phyloP scores from a whole-genome alignment of 1,140 invertebrate species.

The Eciton burchellii region DNA sequence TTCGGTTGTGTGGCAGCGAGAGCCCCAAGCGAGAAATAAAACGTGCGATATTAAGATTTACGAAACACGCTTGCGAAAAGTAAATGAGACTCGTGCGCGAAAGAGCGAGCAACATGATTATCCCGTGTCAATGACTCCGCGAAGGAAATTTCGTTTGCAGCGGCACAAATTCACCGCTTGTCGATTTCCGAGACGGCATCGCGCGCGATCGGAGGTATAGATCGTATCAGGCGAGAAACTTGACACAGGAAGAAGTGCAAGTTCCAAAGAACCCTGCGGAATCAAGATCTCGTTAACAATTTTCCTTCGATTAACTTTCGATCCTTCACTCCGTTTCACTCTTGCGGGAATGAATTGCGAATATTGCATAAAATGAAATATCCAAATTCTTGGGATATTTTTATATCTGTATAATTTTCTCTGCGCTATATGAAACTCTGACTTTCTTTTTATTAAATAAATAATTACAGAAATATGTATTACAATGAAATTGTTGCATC shows the following conservation, averaged over 20 bases:
- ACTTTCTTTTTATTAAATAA: not conserved
- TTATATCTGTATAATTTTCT: conserved; percentile 18
- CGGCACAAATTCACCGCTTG: conserved; percentile 22
- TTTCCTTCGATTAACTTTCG: conserved; percentile 10
- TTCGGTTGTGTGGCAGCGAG: no score
- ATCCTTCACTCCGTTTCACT: not conserved
- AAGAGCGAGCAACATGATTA: conserved; percentile 11
- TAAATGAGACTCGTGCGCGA: not conserved
- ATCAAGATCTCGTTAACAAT: not conserved
- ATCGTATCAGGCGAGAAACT: conserved; percentile 35
- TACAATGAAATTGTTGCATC: not conserved
- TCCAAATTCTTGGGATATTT: not conserved
- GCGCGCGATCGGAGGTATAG: conserved; percentile 29
- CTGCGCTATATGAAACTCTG: not conserved
- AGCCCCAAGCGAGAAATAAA: not conserved
- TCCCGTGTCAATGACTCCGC: conserved; percentile 19
- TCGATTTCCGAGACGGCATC: conserved; percentile 23
- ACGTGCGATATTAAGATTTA: conserved; percentile 10
- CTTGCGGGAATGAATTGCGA: not conserved
- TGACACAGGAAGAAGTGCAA: not conserved
- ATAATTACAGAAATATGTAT: not conserved
- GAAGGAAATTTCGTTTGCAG: conserved; percentile 46
- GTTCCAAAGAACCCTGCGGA: not conserved
- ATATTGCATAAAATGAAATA: not conserved
- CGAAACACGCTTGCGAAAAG: not conserved